Evolutionary conservation across 2,113 vertebrate genomes (phyloP).

Genomic region (Thamnophis sirtalis): DNA sequence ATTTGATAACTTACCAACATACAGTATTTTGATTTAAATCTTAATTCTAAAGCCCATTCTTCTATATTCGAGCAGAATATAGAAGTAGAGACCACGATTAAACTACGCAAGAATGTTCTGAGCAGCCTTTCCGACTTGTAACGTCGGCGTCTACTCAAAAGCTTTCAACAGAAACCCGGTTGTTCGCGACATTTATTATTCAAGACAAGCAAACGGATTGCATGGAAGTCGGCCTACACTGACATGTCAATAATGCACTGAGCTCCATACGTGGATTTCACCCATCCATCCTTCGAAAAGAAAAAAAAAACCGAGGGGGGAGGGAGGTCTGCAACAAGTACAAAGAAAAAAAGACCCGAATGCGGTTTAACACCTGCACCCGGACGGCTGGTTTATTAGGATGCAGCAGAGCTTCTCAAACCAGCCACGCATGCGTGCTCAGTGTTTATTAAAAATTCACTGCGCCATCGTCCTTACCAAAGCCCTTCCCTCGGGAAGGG

Average conservation of each 20-base stretch:
- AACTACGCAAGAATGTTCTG: background rate
- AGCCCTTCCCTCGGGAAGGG: slow-evolving; percentile 22
- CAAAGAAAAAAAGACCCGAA: background rate
- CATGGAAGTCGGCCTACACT: background rate
- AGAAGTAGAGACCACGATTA: background rate
- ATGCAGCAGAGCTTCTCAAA: background rate
- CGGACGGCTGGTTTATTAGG: background rate
- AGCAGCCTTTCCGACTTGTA: background rate
- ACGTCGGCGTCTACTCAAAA: background rate
- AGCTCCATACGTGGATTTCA: background rate
- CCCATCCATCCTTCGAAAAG: background rate
- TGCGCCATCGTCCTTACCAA: slow-evolving; percentile 56
- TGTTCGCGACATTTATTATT: background rate
- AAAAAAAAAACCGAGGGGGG: no score
- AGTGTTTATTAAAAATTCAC: slow-evolving; percentile 35
- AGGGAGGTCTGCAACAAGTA: background rate
- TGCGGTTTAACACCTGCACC: background rate
- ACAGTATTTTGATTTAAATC: background rate
- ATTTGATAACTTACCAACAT: background rate
- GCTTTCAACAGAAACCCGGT: background rate
- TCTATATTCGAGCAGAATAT: background rate
- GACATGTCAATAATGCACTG: background rate
- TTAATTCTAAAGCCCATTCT: background rate
- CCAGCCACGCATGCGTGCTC: slow-evolving; percentile 47
- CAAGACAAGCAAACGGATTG: background rate